phyloP scores from a whole-genome alignment of 2,113 vertebrate species.

The Scalopus aquaticus region DNA sequence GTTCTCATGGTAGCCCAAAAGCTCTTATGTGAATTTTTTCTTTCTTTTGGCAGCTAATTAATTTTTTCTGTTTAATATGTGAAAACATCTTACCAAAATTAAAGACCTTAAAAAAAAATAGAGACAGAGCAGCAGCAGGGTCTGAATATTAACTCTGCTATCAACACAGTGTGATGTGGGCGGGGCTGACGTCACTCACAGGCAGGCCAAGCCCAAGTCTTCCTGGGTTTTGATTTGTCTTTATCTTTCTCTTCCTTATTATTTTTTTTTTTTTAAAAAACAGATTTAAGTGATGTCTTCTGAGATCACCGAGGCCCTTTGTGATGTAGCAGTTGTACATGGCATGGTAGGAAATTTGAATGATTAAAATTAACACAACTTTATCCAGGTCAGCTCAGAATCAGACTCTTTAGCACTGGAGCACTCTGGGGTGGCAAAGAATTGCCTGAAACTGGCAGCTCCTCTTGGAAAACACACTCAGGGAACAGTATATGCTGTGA shows the following conservation, averaged over 20 bases:
- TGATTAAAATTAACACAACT: no score
- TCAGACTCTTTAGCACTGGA: background rate
- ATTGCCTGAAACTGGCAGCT: background rate
- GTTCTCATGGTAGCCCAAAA: background rate
- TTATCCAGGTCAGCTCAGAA: no score
- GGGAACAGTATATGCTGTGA: background rate
- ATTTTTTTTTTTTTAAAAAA: background rate
- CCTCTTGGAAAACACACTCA: background rate
- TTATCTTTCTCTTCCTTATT: background rate
- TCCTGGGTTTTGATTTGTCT: background rate
- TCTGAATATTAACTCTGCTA: background rate
- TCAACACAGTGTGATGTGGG: background rate
- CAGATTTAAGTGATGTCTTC: background rate
- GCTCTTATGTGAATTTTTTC: background rate
- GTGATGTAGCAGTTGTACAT: background rate
- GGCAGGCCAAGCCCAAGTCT: background rate
- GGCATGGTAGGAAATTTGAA: background rate
- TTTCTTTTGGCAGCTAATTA: background rate
- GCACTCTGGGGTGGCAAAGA: background rate
- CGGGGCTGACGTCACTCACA: background rate
- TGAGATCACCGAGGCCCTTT: background rate
- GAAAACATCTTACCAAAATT: background rate
- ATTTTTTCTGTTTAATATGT: background rate
- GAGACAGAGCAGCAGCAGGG: background rate
- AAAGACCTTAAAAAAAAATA: background rate